Conservation (phyloP, 2,888 invertebrate genomes). For the Lissocephala sabroskyi region DNA sequence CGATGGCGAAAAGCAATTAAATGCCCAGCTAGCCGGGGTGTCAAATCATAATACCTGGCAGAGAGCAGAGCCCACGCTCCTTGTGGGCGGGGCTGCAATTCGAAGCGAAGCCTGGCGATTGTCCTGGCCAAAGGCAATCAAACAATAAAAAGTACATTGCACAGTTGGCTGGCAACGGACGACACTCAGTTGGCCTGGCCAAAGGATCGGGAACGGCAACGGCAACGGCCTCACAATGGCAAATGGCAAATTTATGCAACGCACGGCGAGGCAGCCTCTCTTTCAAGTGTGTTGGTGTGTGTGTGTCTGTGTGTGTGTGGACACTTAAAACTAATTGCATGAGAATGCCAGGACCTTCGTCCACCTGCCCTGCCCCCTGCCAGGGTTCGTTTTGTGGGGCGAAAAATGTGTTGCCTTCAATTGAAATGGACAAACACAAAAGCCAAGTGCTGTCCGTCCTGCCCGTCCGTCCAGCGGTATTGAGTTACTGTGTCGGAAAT, state of each 20-base stretch:
- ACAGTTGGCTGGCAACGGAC: neutral
- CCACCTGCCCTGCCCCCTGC: neutral
- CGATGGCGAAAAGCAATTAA: slow-evolving; percentile 31
- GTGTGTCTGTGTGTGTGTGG: neutral
- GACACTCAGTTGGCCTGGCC: neutral
- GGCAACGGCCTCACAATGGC: slow-evolving; percentile 26
- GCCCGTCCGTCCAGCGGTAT: no score
- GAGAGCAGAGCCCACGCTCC: no score
- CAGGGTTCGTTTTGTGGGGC: neutral
- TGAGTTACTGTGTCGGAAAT: neutral
- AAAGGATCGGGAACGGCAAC: slow-evolving; percentile 3
- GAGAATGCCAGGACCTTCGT: neutral
- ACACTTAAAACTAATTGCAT: slow-evolving; percentile 6
- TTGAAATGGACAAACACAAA: slow-evolving; percentile 3
- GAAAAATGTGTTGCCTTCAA: slow-evolving; percentile 2
- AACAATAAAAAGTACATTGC: slow-evolving; percentile 24
- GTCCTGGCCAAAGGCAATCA: slow-evolving; percentile 27
- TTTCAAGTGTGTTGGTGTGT: neutral
- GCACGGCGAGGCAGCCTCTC: slow-evolving; percentile 16
- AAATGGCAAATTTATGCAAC: slow-evolving; percentile 31
- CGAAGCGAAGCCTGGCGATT: no score
- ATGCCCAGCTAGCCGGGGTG: no score
- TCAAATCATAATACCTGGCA: neutral
- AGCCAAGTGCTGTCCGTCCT: neutral
- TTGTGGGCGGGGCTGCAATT: no score